Percentiles rank a stretch among this genome's conserved stretches.
These are phyloP conservation scores for Arrhamphus sclerolepis DNA, from an alignment of 2,797 vertebrate species.

Conservation along the genomic window DNA sequence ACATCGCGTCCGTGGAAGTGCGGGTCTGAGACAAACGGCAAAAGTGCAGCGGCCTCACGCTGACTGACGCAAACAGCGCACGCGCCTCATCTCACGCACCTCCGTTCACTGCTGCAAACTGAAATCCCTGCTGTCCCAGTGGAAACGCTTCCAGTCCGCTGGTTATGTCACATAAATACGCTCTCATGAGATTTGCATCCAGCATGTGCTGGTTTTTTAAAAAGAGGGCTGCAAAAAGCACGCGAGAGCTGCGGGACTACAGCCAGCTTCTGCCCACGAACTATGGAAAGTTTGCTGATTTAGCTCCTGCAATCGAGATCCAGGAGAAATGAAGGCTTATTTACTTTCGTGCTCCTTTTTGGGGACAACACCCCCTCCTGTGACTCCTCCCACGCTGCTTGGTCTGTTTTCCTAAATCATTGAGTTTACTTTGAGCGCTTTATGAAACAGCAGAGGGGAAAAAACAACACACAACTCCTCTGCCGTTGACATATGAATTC, in stretches of 20 bases:
- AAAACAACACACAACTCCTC: background rate
- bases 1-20: slow-evolving; percentile 30
- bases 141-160: slow-evolving; percentile 13
- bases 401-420: slow-evolving; percentile 15
- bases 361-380: slow-evolving; percentile 17
- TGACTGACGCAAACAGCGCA: slow-evolving; percentile 37
- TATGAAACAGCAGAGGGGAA: background rate
- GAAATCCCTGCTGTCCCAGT: slow-evolving; percentile 16
- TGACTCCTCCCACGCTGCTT: slow-evolving; percentile 7
- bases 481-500: no score
- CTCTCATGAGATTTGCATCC: slow-evolving; percentile 14
- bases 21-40: slow-evolving; percentile 12
- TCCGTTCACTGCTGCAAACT: slow-evolving; percentile 24
- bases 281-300: slow-evolving; percentile 67
- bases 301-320: slow-evolving; percentile 54
- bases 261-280: slow-evolving; percentile 30
- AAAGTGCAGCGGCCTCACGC: slow-evolving; percentile 18
- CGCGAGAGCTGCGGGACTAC: slow-evolving; percentile 32
- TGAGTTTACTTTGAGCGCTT: background rate
- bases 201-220: background rate
- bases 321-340: slow-evolving; percentile 53
- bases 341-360: slow-evolving; percentile 60
- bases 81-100: slow-evolving; percentile 62
- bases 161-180: background rate
- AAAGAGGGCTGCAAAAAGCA: background rate